Percentiles rank a stretch among this genome's conserved stretches.
These are phyloP conservation scores for Papilio polytes DNA, from an alignment of 1,140 invertebrate species.

Conservation along the genomic window DNA sequence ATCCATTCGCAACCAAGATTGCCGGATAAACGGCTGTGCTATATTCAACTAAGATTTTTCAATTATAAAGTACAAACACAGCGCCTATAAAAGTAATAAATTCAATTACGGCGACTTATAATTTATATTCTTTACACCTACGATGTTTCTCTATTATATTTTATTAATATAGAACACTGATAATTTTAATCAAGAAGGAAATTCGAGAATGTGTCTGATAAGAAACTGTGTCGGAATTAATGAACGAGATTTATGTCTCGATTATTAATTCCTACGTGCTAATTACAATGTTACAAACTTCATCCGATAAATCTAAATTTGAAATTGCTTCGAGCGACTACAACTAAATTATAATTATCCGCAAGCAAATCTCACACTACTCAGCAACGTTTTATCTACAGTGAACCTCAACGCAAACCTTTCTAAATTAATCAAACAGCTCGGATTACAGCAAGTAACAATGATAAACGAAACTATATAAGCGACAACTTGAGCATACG, in stretches of 20 bases:
- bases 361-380: neutral
- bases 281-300: constrained; percentile 23
- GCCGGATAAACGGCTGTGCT: neutral
- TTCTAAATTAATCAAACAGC: constrained; percentile 23
- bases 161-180: neutral
- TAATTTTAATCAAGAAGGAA: neutral
- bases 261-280: neutral
- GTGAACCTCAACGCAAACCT: constrained; percentile 24
- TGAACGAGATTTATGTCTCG: neutral
- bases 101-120: too few relatives aligned
- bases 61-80: constrained; percentile 2
- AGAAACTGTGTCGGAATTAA: neutral
- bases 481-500: neutral
- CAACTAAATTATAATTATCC: constrained; percentile 23
- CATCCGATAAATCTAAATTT: constrained; percentile 24
- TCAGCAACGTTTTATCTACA: constrained; percentile 19
- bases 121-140: neutral
- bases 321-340: neutral
- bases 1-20: constrained; percentile 27
- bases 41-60: constrained; percentile 10
- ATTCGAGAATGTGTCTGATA: neutral
- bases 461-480: constrained; percentile 11
- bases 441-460: neutral
- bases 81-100: neutral
- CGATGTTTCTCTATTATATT: neutral